A percentile compares a stretch with the other conserved stretches of the same genome.
Evolutionary conservation across 2,113 vertebrate species (phyloP).

Genomic region (Daphoenositta chrysoptera): DNA sequence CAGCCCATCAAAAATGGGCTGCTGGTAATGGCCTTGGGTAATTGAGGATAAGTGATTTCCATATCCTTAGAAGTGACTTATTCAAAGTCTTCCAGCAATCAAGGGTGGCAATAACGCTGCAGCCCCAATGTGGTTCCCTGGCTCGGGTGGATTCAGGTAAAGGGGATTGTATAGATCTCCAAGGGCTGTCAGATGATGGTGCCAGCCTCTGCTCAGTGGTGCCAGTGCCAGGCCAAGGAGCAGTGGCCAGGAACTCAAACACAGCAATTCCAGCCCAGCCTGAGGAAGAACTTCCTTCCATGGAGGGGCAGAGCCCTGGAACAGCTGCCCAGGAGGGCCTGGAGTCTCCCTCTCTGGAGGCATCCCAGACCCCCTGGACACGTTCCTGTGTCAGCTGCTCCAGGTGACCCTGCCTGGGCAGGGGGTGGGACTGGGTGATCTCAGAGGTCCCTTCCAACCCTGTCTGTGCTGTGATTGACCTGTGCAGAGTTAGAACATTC

Average conservation of each 20-base stretch:
- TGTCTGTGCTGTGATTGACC: background rate
- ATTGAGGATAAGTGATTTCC: background rate
- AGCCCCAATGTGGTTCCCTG: accelerated
- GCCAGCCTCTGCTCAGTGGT: background rate
- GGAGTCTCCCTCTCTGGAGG: background rate
- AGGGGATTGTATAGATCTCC: background rate
- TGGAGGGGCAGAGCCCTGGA: no score
- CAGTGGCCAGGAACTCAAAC: accelerated
- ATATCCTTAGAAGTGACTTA: background rate
- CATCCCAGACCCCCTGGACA: background rate
- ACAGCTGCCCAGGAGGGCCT: background rate
- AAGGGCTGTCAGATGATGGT: background rate
- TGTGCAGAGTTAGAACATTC: background rate
- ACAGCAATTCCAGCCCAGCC: no score
- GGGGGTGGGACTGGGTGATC: background rate
- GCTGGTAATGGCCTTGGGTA: background rate
- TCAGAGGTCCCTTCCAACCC: background rate
- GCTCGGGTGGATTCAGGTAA: accelerated
- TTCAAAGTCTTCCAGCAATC: accelerated
- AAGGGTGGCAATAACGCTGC: accelerated
- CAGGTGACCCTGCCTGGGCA: background rate
- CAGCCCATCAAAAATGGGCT: accelerated
- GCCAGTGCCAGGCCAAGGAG: background rate
- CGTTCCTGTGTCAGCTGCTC: background rate
- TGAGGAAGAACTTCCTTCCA: background rate